Evolutionary conservation across 2,797 vertebrate genomes (phyloP).

Genomic region (Muraenolepis orangiensis): DNA sequence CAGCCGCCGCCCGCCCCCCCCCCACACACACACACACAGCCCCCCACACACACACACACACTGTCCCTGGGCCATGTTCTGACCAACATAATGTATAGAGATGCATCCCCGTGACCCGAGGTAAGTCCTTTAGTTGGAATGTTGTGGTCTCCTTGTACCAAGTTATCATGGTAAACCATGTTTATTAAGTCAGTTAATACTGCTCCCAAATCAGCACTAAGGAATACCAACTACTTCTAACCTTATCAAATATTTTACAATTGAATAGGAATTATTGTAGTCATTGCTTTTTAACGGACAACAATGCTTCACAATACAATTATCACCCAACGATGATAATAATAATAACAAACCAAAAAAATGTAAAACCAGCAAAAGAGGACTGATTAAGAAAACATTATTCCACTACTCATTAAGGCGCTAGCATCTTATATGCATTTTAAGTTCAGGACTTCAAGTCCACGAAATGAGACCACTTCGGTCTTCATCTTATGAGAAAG

Average conservation of each 20-base stretch:
- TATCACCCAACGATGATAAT: slow-evolving; percentile 20
- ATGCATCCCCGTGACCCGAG: not conserved
- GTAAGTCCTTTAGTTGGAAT: not conserved
- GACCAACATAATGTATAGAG: not conserved
- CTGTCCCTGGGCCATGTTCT: not conserved
- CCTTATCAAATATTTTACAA: slow-evolving; percentile 69
- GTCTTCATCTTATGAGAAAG: slow-evolving; percentile 23
- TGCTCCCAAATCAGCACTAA: slow-evolving; percentile 31
- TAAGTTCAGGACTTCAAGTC: slow-evolving; percentile 23
- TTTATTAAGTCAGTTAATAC: slow-evolving; percentile 22
- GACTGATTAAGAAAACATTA: not conserved
- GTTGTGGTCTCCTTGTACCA: slow-evolving; percentile 8
- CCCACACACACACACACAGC: too few relatives aligned
- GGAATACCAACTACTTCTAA: slow-evolving; percentile 30
- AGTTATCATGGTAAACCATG: not conserved
- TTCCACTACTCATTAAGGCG: not conserved
- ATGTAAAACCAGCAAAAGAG: not conserved
- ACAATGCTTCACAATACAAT: slow-evolving; percentile 23
- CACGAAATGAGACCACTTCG: slow-evolving; percentile 31
- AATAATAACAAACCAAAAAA: too few relatives aligned
- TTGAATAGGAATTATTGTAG: slow-evolving; percentile 56
- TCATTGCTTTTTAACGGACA: slow-evolving; percentile 13
- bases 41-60: too few relatives aligned
- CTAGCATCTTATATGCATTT: slow-evolving; percentile 22
- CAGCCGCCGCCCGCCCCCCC: too few relatives aligned